Evolutionary conservation across 2,888 invertebrate species (phyloP).

Genomic region (Spialia ferax): DNA sequence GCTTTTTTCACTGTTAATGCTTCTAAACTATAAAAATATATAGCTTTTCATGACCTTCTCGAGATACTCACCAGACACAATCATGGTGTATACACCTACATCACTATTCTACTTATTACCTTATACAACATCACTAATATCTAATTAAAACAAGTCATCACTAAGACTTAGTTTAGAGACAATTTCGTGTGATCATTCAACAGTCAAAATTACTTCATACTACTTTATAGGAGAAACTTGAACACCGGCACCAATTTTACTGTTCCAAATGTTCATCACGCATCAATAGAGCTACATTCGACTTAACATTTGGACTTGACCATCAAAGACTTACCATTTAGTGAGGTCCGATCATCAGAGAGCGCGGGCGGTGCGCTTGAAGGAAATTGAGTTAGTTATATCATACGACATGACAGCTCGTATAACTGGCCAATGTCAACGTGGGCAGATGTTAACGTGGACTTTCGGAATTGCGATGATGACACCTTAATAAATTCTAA

Average conservation of each 20-base stretch:
- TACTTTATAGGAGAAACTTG: slow-evolving; percentile 8
- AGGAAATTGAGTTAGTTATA: slow-evolving; percentile 49
- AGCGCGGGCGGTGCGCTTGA: slow-evolving; percentile 32
- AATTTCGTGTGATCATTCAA: neutral
- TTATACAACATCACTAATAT: no score
- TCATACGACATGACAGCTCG: slow-evolving; percentile 49
- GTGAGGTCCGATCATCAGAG: slow-evolving; percentile 36
- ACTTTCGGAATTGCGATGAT: slow-evolving; percentile 10
- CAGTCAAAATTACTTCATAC: neutral
- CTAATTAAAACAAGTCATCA: neutral
- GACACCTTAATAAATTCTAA: no score
- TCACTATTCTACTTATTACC: no score
- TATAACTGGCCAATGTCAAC: slow-evolving; percentile 47
- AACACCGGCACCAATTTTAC: slow-evolving; percentile 8
- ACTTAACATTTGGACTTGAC: slow-evolving; percentile 36
- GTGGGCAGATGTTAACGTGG: slow-evolving; percentile 34
- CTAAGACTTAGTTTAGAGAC: neutral
- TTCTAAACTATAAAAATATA: no score
- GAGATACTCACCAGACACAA: no score
- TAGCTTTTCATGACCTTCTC: no score
- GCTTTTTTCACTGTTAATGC: no score
- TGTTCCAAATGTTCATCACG: slow-evolving; percentile 18
- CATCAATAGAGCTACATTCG: slow-evolving; percentile 24
- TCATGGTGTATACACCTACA: no score
- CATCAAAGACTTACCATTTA: slow-evolving; percentile 34